A percentile compares a stretch with the other conserved stretches of the same genome.
Evolutionary conservation across 2,888 invertebrate species (phyloP).

Genomic region (Nemotelus pantherinus): DNA sequence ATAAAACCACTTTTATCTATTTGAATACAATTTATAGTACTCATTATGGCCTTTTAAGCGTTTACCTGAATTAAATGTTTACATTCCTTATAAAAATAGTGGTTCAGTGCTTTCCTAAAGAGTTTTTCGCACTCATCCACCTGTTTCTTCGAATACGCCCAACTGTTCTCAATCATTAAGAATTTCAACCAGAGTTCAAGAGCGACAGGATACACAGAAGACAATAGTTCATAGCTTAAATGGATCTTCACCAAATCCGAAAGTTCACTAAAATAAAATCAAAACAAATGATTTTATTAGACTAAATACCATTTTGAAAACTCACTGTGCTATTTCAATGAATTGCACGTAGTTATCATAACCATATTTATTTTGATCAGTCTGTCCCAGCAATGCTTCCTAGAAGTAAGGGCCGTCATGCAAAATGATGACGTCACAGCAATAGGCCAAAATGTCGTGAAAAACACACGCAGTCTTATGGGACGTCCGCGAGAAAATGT

Average conservation of each 20-base stretch:
- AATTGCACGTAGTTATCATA: constrained; percentile 58
- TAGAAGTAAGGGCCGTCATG: too few relatives aligned
- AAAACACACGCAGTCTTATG: too few relatives aligned
- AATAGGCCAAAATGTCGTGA: too few relatives aligned
- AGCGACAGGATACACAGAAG: constrained; percentile 75
- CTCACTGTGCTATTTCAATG: constrained; percentile 58
- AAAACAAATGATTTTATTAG: not conserved
- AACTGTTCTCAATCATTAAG: constrained; percentile 70
- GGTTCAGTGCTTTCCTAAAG: constrained; percentile 72
- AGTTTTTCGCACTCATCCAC: constrained; percentile 66
- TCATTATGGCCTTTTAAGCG: too few relatives aligned
- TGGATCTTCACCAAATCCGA: constrained; percentile 81
- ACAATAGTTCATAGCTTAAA: constrained; percentile 77
- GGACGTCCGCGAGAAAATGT: too few relatives aligned
- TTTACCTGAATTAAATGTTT: not conserved
- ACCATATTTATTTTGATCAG: constrained; percentile 55
- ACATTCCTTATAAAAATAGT: constrained; percentile 72
- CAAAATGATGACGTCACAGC: too few relatives aligned
- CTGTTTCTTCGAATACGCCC: constrained; percentile 66
- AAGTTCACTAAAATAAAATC: constrained; percentile 65
- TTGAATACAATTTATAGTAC: too few relatives aligned
- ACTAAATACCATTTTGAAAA: constrained; percentile 13
- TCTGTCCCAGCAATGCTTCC: constrained; percentile 44
- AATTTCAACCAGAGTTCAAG: constrained; percentile 79
- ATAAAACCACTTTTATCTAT: too few relatives aligned